Percentiles rank a stretch among this genome's conserved stretches.
Evolutionary conservation across 2,888 invertebrate species (phyloP).

Genomic region (Onchidella celtica): DNA sequence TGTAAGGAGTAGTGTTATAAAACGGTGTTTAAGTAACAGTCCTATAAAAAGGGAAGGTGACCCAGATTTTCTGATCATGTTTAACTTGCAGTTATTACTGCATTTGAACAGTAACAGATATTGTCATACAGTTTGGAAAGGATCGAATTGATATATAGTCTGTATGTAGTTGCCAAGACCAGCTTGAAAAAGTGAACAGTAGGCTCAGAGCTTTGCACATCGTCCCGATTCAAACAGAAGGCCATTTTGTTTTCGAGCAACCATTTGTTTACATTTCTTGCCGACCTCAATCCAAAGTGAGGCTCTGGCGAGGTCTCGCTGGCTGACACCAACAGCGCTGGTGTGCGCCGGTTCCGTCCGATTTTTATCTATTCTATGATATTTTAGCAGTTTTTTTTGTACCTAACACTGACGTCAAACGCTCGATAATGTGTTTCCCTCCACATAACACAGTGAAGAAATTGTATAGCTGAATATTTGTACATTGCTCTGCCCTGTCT

Average conservation of each 20-base stretch:
- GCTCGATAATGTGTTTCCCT: too few species aligned
- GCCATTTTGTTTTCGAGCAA: conserved; percentile 1
- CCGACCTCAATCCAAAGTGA: background rate
- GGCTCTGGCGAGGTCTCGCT: background rate
- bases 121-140: background rate
- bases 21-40: background rate
- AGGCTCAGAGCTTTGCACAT: too few species aligned
- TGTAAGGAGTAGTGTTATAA: background rate
- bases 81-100: background rate
- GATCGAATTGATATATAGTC: background rate
- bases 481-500: background rate
- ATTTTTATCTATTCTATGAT: too few species aligned
- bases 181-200: background rate
- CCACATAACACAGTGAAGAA: too few species aligned
- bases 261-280: conserved; percentile 14
- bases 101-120: background rate
- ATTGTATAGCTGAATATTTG: background rate
- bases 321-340: background rate
- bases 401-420: too few species aligned
- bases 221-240: background rate
- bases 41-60: background rate
- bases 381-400: too few species aligned
- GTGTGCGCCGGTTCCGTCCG: background rate
- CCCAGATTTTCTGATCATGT: background rate
- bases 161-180: background rate